Percentiles rank a stretch among this genome's conserved stretches.
phyloP scores from a whole-genome alignment of 1,140 invertebrate species.

The Zelostemma sp. region DNA sequence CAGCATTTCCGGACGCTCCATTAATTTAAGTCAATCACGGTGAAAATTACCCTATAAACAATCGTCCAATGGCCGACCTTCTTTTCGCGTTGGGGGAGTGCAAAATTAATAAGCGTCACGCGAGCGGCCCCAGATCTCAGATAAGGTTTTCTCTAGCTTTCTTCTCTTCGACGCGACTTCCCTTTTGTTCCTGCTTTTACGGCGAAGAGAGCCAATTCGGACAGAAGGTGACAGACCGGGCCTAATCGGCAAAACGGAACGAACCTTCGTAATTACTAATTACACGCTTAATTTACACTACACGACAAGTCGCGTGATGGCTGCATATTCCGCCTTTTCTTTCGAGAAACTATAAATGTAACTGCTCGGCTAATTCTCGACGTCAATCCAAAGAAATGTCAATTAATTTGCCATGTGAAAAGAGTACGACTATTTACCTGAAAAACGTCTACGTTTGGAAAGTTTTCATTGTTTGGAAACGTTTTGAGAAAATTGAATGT shows the following conservation, averaged over 20 bases:
- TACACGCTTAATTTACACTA: slow-evolving; percentile 52
- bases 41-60: slow-evolving; percentile 18
- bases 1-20: slow-evolving; percentile 30
- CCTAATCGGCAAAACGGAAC: slow-evolving; percentile 33
- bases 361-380: no score
- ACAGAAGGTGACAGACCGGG: slow-evolving; percentile 10
- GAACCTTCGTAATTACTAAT: slow-evolving; percentile 43
- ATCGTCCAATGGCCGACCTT: neutral
- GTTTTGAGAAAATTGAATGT: no score
- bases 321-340: neutral
- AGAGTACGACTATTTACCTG: no score
- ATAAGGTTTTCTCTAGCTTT: no score
- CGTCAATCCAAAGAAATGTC: no score
- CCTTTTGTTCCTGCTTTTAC: slow-evolving; percentile 9
- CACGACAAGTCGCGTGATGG: slow-evolving; percentile 51
- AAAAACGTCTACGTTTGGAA: no score
- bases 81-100: neutral
- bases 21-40: slow-evolving; percentile 28
- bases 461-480: no score
- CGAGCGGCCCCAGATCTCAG: neutral
- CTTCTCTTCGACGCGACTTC: slow-evolving; percentile 3
- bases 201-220: slow-evolving; percentile 14
- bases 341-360: no score
- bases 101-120: slow-evolving; percentile 9
- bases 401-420: no score